Conservation (phyloP, 2,113 vertebrate genomes). For the Tachycineta bicolor region DNA sequence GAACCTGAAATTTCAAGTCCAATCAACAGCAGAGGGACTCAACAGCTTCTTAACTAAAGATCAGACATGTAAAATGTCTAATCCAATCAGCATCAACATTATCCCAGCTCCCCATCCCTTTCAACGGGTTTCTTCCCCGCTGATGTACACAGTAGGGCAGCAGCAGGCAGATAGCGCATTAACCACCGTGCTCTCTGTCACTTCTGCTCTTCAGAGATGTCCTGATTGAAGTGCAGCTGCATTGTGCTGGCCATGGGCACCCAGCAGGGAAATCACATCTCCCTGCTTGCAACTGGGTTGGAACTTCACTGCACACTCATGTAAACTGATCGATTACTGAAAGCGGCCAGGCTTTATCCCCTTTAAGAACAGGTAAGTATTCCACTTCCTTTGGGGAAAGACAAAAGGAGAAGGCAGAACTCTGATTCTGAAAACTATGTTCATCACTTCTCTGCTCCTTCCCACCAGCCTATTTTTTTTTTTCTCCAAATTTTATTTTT, state of each 20-base stretch:
- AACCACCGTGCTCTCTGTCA: not conserved
- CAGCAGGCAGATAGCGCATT: not conserved
- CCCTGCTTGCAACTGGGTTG: not conserved
- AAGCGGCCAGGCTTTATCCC: not conserved
- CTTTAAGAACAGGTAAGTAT: not conserved
- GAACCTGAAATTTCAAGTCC: not conserved
- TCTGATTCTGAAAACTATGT: not conserved
- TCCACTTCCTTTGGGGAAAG: not conserved
- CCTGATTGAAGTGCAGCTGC: not conserved
- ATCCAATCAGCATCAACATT: slow-evolving; percentile 38
- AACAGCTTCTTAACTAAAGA: slow-evolving; percentile 28
- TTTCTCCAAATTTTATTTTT: not conserved
- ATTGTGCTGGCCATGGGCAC: not conserved
- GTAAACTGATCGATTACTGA: not conserved
- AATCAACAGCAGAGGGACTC: not conserved
- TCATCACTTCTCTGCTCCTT: not conserved
- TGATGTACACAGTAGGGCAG: not conserved
- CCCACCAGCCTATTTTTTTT: not conserved
- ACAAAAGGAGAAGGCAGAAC: not conserved
- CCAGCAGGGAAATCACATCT: not conserved
- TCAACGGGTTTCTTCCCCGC: not conserved
- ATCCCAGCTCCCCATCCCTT: slow-evolving; percentile 3
- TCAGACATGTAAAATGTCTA: slow-evolving; percentile 19
- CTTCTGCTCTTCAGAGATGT: not conserved
- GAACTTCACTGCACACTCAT: not conserved